phyloP scores from a whole-genome alignment of 2,797 vertebrate species.

The Cryptoprocta ferox region DNA sequence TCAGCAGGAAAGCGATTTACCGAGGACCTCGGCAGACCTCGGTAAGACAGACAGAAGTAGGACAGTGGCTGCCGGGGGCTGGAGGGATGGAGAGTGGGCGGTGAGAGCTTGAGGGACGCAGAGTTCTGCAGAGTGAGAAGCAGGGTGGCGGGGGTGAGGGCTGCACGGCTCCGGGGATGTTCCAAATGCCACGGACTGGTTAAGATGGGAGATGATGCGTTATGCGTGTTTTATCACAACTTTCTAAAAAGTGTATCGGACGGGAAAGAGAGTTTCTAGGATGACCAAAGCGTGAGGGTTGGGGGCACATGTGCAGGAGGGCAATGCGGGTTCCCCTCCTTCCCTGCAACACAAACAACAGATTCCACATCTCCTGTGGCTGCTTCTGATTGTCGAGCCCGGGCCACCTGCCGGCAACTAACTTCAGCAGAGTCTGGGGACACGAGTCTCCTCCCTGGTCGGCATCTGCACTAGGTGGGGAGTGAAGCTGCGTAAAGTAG shows the following conservation, averaged over 20 bases:
- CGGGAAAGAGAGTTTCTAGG: neutral
- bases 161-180: accelerated
- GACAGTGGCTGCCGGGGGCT: neutral
- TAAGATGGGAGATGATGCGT: neutral
- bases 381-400: too few relatives aligned
- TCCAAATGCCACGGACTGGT: neutral
- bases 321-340: accelerated
- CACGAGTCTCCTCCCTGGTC: accelerated
- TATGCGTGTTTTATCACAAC: neutral
- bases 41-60: neutral
- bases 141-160: too few relatives aligned
- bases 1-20: neutral
- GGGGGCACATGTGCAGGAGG: accelerated
- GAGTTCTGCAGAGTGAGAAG: neutral
- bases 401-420: neutral
- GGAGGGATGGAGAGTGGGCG: too few relatives aligned
- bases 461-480: neutral
- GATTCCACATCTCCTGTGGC: neutral
- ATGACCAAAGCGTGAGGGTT: neutral
- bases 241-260: neutral
- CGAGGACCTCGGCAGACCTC: neutral
- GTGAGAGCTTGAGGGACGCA: accelerated
- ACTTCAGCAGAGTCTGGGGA: too few relatives aligned
- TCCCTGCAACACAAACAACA: neutral
- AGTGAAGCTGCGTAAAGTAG: neutral